Evolutionary conservation across 2,888 invertebrate genomes (phyloP).

Genomic region (Gibbula magus): DNA sequence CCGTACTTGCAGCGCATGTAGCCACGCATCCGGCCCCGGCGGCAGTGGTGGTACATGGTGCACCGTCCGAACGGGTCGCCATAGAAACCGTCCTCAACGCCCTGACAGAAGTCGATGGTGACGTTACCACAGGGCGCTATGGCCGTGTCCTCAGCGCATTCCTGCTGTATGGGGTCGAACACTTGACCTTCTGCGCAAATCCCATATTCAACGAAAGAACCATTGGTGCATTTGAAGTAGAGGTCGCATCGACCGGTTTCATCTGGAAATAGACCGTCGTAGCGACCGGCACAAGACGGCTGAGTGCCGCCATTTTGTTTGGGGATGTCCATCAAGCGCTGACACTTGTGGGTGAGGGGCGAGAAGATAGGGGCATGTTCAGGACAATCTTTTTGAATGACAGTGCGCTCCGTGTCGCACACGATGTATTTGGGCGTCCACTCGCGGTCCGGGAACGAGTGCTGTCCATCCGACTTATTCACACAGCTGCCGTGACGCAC

Average conservation of each 20-base stretch:
- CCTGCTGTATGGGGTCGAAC: constrained; percentile 50
- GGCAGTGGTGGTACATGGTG: constrained; percentile 31
- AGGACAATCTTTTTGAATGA: constrained; percentile 33
- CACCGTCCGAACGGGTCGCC: constrained; percentile 37
- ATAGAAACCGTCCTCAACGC: constrained; percentile 29
- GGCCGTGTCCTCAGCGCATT: constrained; percentile 39
- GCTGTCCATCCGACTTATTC: constrained; percentile 41
- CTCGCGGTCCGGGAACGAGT: constrained; percentile 38
- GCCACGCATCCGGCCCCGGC: constrained; percentile 4
- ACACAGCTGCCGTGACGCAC: constrained; percentile 46
- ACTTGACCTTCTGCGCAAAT: constrained; percentile 41
- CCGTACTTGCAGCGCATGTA: constrained; percentile 43
- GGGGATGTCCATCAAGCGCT: constrained; percentile 26
- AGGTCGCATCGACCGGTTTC: constrained; percentile 31
- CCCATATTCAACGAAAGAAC: constrained; percentile 40
- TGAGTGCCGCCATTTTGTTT: constrained; percentile 27
- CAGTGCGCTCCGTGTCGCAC: constrained; percentile 48
- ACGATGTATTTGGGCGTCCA: constrained; percentile 48
- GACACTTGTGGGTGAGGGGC: constrained; percentile 16
- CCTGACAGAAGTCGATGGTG: constrained; percentile 24
- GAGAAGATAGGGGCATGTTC: constrained; percentile 27
- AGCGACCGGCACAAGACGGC: constrained; percentile 31
- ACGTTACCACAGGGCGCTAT: constrained; percentile 25
- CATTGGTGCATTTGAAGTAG: constrained; percentile 29
- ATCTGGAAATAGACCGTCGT: constrained; percentile 35